Base-by-base conservation (phyloP, 2,888 invertebrate genomes). In the Carterocephalus palaemon region DNA sequence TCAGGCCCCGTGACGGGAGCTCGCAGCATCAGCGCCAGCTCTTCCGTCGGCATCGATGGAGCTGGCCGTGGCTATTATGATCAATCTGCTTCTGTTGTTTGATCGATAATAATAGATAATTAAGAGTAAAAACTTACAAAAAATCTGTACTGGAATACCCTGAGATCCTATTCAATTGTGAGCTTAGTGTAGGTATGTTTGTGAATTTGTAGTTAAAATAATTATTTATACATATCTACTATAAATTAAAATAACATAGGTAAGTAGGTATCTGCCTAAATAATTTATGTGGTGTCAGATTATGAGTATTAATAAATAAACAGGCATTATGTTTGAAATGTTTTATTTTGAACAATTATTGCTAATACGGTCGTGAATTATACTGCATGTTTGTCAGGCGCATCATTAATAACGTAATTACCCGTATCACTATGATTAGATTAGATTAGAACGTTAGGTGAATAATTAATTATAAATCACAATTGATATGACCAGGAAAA, bases 11-110 rank as follows among this genome's bases (percentile, higher is more conserved):
- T 65, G 4, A 1, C 17, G 2, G 62, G 65, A 1, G 56, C 50
- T 0, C 59, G 48, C 3, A 68, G 72, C 0, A 66, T 78, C 4
- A 60, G 55, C 8, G 71, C 76, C 6, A 65, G 70, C 46, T 59
- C 75, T 0, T 67, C 70, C 0, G 70, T 78, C 3, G 67, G 62
- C 1, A 2, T 78, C 3, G 71, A 79, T 52, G 60, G 64, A 2
- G 43, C 61, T 0, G 81, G 80, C 20, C 28, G 49, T 2, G 79
- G 77, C 0, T 71, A 67, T 52, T 81, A 78, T 42, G 69, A 75
- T 31, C 70, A 76, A 42, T 57, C 58, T 16, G 48, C 74, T 1
- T 69, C 72, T 0, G 68, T 70, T 16, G 46, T 41, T 8, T 41
- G 26, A 33, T n/a, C 13, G n/a, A 29, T 15, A 29, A 29, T 26